A percentile compares a stretch with the other conserved stretches of the same genome.
Conservation (phyloP, 30 jellyfish, hydroid and myxozoan species). For the Haliclystus octoradiatus region DNA sequence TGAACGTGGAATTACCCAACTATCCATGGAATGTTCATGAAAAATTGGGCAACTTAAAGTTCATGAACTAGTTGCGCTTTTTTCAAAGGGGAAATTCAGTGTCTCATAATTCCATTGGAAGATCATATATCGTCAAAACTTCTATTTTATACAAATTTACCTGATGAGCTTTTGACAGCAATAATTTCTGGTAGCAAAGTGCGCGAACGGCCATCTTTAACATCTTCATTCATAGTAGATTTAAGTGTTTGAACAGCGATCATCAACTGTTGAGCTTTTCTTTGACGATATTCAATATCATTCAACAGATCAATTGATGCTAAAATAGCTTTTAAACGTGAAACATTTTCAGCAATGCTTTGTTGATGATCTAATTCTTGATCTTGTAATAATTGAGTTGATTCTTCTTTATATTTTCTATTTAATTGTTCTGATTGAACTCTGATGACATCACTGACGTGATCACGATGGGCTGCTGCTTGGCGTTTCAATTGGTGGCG, state of each 20-base stretch:
- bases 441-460: constrained; percentile 46
- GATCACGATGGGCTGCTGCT: constrained; percentile 94
- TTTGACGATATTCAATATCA: constrained; percentile 45
- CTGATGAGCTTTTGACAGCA: constrained; percentile 46
- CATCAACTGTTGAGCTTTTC: constrained; percentile 63
- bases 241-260: constrained; percentile 62
- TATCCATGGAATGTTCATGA: too few relatives aligned
- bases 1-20: too few relatives aligned
- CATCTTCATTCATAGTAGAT: constrained; percentile 43
- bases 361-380: constrained; percentile 31
- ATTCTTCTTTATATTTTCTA: constrained; percentile 27
- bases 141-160: too few relatives aligned
- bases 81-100: too few relatives aligned
- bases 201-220: constrained; percentile 60
- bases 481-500: constrained; percentile 77
- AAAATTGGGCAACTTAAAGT: too few relatives aligned
- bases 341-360: neutral
- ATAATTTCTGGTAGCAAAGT: constrained; percentile 68
- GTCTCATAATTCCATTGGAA: too few relatives aligned
- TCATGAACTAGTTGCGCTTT: too few relatives aligned
- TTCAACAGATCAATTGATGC: constrained; percentile 37
- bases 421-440: constrained; percentile 29
- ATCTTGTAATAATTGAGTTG: constrained; percentile 21
- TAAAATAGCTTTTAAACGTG: constrained; percentile 55
- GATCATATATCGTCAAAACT: too few relatives aligned